phyloP scores from a whole-genome alignment of 1,140 invertebrate genomes.

The Drosophila ironensis region DNA sequence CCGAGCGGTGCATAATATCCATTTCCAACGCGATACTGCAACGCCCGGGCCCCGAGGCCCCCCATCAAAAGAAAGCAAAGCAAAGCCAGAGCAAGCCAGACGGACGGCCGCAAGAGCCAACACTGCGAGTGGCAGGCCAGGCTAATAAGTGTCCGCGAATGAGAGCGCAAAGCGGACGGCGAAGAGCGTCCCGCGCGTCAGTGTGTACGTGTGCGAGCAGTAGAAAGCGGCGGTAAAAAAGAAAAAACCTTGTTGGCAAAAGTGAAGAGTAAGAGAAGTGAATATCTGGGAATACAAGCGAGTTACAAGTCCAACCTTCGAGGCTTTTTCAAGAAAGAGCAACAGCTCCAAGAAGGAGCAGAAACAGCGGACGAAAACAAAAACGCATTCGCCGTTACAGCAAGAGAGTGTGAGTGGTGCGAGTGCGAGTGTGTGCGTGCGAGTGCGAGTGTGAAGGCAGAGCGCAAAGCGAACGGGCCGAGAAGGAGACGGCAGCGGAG shows the following conservation, averaged over 20 bases:
- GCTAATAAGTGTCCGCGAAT: conserved; percentile 75
- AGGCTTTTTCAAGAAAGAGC: too few species aligned
- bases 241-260: conserved; percentile 60
- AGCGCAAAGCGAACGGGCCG: too few species aligned
- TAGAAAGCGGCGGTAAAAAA: conserved; percentile 79
- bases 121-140: neutral
- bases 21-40: too few species aligned
- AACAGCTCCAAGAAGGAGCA: conserved; percentile 5
- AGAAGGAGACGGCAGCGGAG: too few species aligned
- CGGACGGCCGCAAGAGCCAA: too few species aligned
- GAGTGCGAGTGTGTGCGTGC: conserved; percentile 52
- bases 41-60: too few species aligned
- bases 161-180: conserved; percentile 76
- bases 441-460: conserved; percentile 30
- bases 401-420: conserved; percentile 57
- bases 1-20: too few species aligned
- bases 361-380: conserved; percentile 68
- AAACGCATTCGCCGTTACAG: conserved; percentile 54
- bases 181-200: conserved; percentile 69
- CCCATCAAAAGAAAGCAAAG: too few species aligned
- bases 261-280: too few species aligned
- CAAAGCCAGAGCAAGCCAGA: too few species aligned
- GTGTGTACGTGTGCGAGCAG: conserved; percentile 51
- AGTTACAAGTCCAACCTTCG: too few species aligned
- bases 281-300: too few species aligned